These are phyloP conservation scores for Cichladusa arquata DNA, from an alignment of 2,113 vertebrate species.

Conservation along the genomic window DNA sequence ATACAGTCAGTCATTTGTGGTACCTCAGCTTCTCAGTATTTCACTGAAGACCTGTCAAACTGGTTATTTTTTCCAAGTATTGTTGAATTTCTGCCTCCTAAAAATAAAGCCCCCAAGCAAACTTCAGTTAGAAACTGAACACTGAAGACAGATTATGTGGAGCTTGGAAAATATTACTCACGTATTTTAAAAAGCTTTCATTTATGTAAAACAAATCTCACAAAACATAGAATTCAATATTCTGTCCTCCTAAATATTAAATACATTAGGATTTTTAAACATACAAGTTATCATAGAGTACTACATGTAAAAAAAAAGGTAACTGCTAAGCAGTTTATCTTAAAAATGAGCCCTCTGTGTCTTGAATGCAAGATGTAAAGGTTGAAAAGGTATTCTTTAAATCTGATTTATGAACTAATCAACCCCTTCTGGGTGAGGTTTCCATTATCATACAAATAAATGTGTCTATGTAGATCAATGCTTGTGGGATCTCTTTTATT, in stretches of 20 bases:
- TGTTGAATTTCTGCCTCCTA: neutral
- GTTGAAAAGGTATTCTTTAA: neutral
- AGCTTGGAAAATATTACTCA: neutral
- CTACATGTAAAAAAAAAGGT: neutral
- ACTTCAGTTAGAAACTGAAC: neutral
- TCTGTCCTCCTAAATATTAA: neutral
- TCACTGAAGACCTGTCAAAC: neutral
- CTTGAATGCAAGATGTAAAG: neutral
- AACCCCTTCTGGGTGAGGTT: neutral
- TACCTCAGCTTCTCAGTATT: neutral
- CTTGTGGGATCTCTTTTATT: neutral
- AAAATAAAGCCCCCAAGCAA: neutral
- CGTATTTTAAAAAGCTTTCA: neutral
- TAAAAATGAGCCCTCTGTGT: neutral
- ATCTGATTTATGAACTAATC: neutral
- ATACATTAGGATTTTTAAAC: neutral
- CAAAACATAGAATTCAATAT: neutral
- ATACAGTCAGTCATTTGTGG: neutral
- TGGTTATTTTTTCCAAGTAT: neutral
- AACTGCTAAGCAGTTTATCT: neutral
- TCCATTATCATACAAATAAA: neutral
- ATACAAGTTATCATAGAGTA: neutral
- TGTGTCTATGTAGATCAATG: neutral
- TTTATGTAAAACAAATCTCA: neutral
- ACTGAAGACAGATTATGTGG: neutral